phyloP scores from a whole-genome alignment of 1,140 invertebrate species.

The Capitella teleta region DNA sequence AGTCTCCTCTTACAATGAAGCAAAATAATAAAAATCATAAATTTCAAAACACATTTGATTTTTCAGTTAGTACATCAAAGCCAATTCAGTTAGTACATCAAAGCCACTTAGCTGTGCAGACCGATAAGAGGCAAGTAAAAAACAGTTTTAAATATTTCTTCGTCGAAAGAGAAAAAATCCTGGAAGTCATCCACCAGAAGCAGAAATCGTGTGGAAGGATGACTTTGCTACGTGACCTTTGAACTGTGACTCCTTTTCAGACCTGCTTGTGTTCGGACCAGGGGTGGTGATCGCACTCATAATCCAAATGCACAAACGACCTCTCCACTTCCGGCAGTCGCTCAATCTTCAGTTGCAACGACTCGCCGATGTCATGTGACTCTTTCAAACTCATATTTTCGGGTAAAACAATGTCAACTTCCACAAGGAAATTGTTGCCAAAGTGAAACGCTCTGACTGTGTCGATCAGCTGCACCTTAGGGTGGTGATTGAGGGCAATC shows the following conservation, averaged over 20 bases:
- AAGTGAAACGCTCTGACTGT: slow-evolving; percentile 46
- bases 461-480: slow-evolving; percentile 38
- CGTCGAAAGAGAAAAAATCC: too few relatives aligned
- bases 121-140: too few relatives aligned
- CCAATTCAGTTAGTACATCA: too few relatives aligned
- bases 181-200: too few relatives aligned
- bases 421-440: slow-evolving; percentile 38
- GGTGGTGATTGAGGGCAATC: slow-evolving; percentile 38
- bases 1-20: too few relatives aligned
- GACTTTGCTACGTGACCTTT: background rate
- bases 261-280: slow-evolving; percentile 32
- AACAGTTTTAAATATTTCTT: too few relatives aligned
- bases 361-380: slow-evolving; percentile 43
- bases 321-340: slow-evolving; percentile 41
- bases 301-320: slow-evolving; percentile 46
- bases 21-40: too few relatives aligned
- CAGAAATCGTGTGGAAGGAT: too few relatives aligned
- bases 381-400: slow-evolving; percentile 37
- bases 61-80: too few relatives aligned
- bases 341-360: slow-evolving; percentile 40
- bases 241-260: too few relatives aligned
- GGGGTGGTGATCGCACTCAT: slow-evolving; percentile 37
- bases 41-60: too few relatives aligned
- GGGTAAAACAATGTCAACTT: slow-evolving; percentile 39
- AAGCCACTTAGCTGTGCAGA: too few relatives aligned